Percentiles rank a stretch among this genome's conserved stretches.
Conservation (phyloP, 2,113 vertebrate genomes). For the Columba janthina region DNA sequence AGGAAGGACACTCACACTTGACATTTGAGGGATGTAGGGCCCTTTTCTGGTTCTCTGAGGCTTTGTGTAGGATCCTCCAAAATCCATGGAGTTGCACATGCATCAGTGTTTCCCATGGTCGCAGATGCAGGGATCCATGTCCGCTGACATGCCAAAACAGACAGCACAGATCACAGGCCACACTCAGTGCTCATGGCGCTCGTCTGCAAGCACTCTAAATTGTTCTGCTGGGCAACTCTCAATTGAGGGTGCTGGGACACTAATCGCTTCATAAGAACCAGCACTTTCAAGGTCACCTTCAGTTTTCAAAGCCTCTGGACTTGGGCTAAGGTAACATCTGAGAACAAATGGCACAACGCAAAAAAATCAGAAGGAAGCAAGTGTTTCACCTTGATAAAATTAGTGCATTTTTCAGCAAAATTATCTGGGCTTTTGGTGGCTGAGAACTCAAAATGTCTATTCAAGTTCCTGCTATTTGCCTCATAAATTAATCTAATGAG, state of each 20-base stretch:
- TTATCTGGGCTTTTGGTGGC: not conserved
- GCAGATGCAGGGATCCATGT: not conserved
- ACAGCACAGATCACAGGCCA: fast-evolving
- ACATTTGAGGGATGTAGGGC: fast-evolving
- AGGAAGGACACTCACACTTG: not conserved
- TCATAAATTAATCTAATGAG: slow-evolving; percentile 61
- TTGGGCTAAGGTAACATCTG: not conserved
- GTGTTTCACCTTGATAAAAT: slow-evolving; percentile 32
- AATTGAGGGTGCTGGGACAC: fast-evolving
- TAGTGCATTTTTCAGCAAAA: not conserved
- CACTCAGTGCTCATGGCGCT: not conserved
- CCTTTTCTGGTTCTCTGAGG: not conserved
- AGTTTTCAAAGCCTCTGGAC: not conserved
- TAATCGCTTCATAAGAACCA: not conserved
- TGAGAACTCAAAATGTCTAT: slow-evolving; percentile 21
- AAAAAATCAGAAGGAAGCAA: not conserved
- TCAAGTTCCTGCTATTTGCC: slow-evolving; percentile 25
- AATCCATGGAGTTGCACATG: not conserved
- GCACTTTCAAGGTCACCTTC: not conserved
- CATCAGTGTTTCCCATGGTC: not conserved
- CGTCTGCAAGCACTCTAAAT: not conserved
- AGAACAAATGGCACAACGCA: not conserved
- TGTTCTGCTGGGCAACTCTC: not conserved
- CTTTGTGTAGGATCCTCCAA: not conserved
- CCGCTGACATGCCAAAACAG: not conserved